Evolutionary conservation across 1,140 invertebrate species (phyloP), one percentile per base, ranked within the genome.

Genomic region (Zaprionus lachaisei): DNA sequence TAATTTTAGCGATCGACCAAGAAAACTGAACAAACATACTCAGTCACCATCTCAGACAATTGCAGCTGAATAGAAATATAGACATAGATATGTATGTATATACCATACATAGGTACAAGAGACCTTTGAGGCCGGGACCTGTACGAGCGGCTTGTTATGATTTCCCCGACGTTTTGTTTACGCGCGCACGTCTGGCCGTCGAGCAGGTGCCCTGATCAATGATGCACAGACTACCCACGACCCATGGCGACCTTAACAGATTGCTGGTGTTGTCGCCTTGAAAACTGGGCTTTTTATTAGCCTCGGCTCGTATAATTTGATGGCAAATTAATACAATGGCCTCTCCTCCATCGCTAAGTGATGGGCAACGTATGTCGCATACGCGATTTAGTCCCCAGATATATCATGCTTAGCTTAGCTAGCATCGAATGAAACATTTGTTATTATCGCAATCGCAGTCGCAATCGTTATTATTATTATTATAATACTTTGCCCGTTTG

Each of bases 261-360:
- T 34, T 34, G 7, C 31, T 34, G 31, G 31, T 3, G 9, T 4
- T 34, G 5, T 6, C 5, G 38, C 12, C 4, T 49, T 17, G 44
- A 49, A 49, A 11, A 49, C 20, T 24, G 15, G 41, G 6, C 9
- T 60, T 79, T 87, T 86, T 83, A 83, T 70, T 55, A 64, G 72
- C 58, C 58, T 37, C 58, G 20, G 20, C 60, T 62, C 75, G 84
- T 83, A 87, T 89, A 87, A 89, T 89, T 89, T 89, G 78, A 87
- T 89, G 84, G 81, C 83, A 87, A 89, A 87, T 87, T 87, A 87
- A 87, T 87, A 83, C 83, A 87, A 87, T 87, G 68, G 78, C 37
- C 58, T 34, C 28, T 54, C 41, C n/a, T 1, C n/a, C 41, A 47
- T 37, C 26, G 28, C 14, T 20, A 71, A 71, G 70, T 70, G 83